Percentiles rank a stretch among this genome's conserved stretches.
These are phyloP conservation scores for Lates japonicus DNA, from an alignment of 2,797 vertebrate genomes.

Conservation along the genomic window DNA sequence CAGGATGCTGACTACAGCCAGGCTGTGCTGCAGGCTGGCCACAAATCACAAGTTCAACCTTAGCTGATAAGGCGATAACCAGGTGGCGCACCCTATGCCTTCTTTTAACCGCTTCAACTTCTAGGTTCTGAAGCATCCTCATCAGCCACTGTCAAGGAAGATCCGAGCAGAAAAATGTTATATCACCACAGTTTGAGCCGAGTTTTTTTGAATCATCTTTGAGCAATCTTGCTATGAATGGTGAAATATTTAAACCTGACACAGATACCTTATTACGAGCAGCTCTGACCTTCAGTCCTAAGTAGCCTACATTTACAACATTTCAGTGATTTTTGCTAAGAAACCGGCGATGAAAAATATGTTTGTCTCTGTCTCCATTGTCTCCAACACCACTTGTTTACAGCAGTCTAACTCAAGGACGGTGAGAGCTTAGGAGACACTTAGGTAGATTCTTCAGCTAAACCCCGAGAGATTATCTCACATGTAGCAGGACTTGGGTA, in stretches of 20 bases:
- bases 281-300: too few species aligned
- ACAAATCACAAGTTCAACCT: constrained; percentile 70
- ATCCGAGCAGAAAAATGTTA: too few species aligned
- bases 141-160: too few species aligned
- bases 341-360: neutral
- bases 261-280: too few species aligned
- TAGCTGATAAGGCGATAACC: constrained; percentile 84
- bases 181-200: too few species aligned
- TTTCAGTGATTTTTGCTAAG: neutral
- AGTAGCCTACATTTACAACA: too few species aligned
- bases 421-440: constrained; percentile 49
- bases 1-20: constrained; percentile 62
- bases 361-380: neutral
- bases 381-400: constrained; percentile 31
- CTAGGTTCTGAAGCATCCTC: too few species aligned
- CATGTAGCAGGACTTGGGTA: constrained; percentile 47
- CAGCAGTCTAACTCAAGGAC: constrained; percentile 47
- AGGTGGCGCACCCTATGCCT: constrained; percentile 72
- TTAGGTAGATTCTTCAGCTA: constrained; percentile 65
- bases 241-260: too few species aligned
- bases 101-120: too few species aligned
- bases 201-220: too few species aligned
- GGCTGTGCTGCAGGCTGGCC: constrained; percentile 44
- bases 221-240: too few species aligned
- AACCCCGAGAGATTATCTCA: constrained; percentile 73